A percentile compares a stretch with the other conserved stretches of the same genome.
Conservation (phyloP, 1,140 invertebrate genomes). For the Drosophila eugracilis region DNA sequence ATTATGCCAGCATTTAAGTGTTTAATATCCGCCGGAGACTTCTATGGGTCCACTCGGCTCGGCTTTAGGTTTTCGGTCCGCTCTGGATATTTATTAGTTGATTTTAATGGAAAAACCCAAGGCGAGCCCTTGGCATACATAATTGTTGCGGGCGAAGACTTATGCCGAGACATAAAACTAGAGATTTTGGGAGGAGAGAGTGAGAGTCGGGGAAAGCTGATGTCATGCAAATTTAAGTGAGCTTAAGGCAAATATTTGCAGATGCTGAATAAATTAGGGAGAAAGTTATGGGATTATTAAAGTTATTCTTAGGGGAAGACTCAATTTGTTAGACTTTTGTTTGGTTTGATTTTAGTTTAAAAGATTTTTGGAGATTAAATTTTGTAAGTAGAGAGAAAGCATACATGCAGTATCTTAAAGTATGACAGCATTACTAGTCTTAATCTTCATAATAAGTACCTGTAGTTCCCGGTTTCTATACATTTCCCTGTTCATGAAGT, state of each 20-base stretch:
- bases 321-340: neutral
- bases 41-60: slow-evolving; percentile 11
- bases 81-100: slow-evolving; percentile 69
- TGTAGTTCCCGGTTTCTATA: no score
- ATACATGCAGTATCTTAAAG: no score
- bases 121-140: slow-evolving; percentile 37
- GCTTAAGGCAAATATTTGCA: slow-evolving; percentile 29
- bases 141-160: slow-evolving; percentile 46
- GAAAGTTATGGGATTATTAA: neutral
- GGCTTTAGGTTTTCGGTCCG: slow-evolving; percentile 1
- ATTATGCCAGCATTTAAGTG: slow-evolving; percentile 79
- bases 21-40: slow-evolving; percentile 74
- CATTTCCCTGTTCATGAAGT: no score
- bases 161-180: slow-evolving; percentile 52
- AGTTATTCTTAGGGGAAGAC: neutral
- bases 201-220: slow-evolving; percentile 6
- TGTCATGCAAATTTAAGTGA: slow-evolving; percentile 43
- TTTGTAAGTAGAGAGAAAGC: no score
- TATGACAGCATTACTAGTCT: no score
- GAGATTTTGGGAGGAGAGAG: slow-evolving; percentile 22
- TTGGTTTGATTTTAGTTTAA: neutral
- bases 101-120: slow-evolving; percentile 71
- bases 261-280: slow-evolving; percentile 23
- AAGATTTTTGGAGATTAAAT: neutral
- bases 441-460: no score